Evolutionary conservation across 2,113 vertebrate species (phyloP).

Genomic region (Mellivora capensis): DNA sequence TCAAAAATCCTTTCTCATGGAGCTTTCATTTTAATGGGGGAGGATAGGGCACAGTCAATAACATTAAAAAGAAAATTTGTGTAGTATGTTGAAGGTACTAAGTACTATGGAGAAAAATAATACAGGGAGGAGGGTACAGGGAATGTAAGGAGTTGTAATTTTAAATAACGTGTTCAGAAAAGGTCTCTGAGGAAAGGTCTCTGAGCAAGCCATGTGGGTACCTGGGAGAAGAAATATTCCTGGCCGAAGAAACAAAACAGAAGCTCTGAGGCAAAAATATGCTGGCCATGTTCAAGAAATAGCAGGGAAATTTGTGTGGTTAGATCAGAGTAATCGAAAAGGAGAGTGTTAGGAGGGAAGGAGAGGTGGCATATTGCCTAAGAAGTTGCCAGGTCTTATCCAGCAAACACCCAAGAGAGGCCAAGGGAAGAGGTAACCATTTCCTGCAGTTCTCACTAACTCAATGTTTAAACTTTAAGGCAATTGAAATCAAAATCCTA

Average conservation of each 20-base stretch:
- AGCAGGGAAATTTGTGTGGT: not conserved
- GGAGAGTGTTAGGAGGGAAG: not conserved
- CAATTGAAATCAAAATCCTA: not conserved
- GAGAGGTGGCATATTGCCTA: not conserved
- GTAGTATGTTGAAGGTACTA: not conserved
- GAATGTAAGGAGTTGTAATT: not conserved
- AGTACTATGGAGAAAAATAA: not conserved
- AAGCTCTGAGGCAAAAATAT: not conserved
- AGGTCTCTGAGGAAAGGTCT: not conserved
- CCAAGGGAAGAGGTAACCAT: not conserved
- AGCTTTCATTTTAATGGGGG: not conserved
- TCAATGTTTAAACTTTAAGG: not conserved
- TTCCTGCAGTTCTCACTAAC: slow-evolving; percentile 11
- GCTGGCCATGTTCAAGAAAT: not conserved
- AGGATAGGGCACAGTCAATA: not conserved
- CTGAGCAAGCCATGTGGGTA: not conserved
- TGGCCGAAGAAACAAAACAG: not conserved
- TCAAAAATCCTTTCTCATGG: not conserved
- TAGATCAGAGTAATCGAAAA: not conserved
- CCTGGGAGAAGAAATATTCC: not conserved
- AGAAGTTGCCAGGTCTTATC: not conserved
- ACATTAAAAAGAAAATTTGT: not conserved
- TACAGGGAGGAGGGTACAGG: not conserved
- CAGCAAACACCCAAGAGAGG: not conserved
- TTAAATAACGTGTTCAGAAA: not conserved